Base-by-base conservation (phyloP, 2,797 vertebrate genomes). In the Arremon brunneinucha region DNA sequence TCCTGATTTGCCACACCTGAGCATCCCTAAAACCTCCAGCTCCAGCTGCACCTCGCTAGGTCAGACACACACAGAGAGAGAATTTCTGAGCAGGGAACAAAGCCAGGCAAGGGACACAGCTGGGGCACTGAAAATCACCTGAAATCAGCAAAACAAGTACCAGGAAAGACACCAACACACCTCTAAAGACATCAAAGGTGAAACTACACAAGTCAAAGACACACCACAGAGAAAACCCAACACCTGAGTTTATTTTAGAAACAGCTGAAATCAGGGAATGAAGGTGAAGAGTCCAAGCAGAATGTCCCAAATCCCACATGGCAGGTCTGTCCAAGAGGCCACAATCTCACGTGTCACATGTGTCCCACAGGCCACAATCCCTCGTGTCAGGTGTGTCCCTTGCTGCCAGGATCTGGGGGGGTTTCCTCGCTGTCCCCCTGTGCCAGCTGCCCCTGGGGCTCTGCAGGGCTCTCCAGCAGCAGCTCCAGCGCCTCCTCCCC, bases 401-500 rank as follows among this genome's bases (percentile, higher is more conserved):
- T 95, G 90, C 52, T 20, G 32, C 53, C 81, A n/a, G 95, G 18
- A 62, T 49, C 72, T 4, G 63, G 5, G 35, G 82, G 30, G 1
- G 56, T 14, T 65, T 90, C 70, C 32, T n/a, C 59, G 0, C 65
- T 1, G 8, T 63, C 92, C 52, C 24, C 93, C 77, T 96, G 94
- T 0, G 32, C 8, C 27, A 43, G 74, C 37, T 85, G 68, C 19
- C 64, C 77, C 30, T 74, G 34, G 16, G 52, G 21, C 26, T 60
- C 90, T 5, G 46, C 70, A 0, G 92, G 37, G 50, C 35, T 96
- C 30, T 98, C 98, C 43, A 96, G 34, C 28, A 99, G 86, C 52
- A 99, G 96, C 82, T 99, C 98, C 86, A 99, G 62, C 55, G 98
- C 98, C 26, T 98, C 97, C 9, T 98, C 97, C 3, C 98, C 98